These are phyloP conservation scores for Ophiothrix spiculata DNA, from an alignment of 35 echinoderm and acorn worm genomes.

Conservation along the genomic window DNA sequence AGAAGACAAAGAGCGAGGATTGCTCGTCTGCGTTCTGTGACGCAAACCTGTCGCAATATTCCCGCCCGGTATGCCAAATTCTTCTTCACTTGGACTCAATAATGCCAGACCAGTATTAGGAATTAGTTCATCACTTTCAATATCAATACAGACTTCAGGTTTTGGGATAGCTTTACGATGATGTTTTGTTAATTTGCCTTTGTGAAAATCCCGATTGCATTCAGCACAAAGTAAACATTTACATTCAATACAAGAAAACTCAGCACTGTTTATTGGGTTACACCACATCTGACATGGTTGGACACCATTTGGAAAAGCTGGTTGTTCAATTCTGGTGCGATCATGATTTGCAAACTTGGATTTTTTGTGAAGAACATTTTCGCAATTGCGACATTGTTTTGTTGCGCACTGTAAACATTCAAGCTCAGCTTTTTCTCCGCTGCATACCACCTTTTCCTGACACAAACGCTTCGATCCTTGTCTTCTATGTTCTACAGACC, in stretches of 20 bases:
- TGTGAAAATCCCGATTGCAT: conserved; percentile 80
- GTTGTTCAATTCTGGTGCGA: conserved; percentile 74
- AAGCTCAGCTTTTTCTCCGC: conserved; percentile 59
- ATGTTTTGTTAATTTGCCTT: conserved; percentile 80
- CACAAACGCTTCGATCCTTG: conserved; percentile 83
- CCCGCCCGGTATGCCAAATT: conserved; percentile 32
- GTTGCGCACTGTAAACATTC: conserved; percentile 89
- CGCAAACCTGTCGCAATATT: neutral
- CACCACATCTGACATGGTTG: conserved; percentile 85
- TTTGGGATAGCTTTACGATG: conserved; percentile 72
- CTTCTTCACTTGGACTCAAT: neutral
- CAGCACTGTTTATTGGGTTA: conserved; percentile 68
- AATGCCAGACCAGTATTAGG: conserved; percentile 9
- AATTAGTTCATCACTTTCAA: neutral
- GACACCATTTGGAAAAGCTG: conserved; percentile 35
- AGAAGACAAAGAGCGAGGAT: conserved; percentile 26
- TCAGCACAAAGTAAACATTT: conserved; percentile 69
- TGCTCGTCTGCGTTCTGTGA: neutral
- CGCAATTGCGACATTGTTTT: conserved; percentile 78
- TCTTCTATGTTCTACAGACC: neutral
- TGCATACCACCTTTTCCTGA: conserved; percentile 79
- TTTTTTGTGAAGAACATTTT: conserved; percentile 67
- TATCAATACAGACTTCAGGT: conserved; percentile 18
- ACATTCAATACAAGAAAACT: conserved; percentile 79
- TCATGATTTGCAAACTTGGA: conserved; percentile 64